phyloP scores from a whole-genome alignment of 2,113 vertebrate genomes.

The Scomber japonicus region DNA sequence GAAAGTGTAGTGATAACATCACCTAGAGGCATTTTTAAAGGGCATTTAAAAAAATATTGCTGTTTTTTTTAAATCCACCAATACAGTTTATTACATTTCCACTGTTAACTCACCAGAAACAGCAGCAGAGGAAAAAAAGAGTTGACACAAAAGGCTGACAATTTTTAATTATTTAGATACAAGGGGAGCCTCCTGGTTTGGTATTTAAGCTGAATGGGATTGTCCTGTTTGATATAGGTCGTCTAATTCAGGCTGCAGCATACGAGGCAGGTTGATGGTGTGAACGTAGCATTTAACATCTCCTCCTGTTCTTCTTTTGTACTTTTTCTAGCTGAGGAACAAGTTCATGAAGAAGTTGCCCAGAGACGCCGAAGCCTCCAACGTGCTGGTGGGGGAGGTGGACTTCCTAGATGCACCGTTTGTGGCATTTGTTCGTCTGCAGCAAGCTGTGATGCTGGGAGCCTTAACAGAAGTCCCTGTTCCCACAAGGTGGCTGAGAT shows the following conservation, averaged over 20 bases:
- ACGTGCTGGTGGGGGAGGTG: conserved; percentile 96
- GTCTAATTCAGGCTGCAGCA: conserved; percentile 8
- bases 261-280: conserved; percentile 40
- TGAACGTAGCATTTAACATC: conserved; percentile 48
- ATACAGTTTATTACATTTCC: too few relatives aligned
- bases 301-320: conserved; percentile 16
- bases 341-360: conserved; percentile 99
- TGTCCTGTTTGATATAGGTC: conserved; percentile 42
- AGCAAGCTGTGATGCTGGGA: conserved; percentile 97
- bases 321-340: conserved; percentile 90
- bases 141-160: too few relatives aligned
- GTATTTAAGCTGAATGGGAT: conserved; percentile 46
- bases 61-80: too few relatives aligned
- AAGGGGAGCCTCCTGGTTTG: conserved; percentile 27
- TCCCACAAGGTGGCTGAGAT: conserved; percentile 90
- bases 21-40: too few relatives aligned
- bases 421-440: conserved; percentile 95
- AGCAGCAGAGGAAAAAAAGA: too few relatives aligned
- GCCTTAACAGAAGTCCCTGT: conserved; percentile 97
- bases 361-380: conserved; percentile 97
- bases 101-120: too few relatives aligned
- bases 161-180: neutral
- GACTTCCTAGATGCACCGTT: conserved; percentile 96
- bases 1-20: neutral
- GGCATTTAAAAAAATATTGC: too few relatives aligned